Percentiles rank a stretch among this genome's conserved stretches.
These are phyloP conservation scores for Nothoprocta perdicaria DNA, from an alignment of 2,113 vertebrate species.

Conservation along the genomic window DNA sequence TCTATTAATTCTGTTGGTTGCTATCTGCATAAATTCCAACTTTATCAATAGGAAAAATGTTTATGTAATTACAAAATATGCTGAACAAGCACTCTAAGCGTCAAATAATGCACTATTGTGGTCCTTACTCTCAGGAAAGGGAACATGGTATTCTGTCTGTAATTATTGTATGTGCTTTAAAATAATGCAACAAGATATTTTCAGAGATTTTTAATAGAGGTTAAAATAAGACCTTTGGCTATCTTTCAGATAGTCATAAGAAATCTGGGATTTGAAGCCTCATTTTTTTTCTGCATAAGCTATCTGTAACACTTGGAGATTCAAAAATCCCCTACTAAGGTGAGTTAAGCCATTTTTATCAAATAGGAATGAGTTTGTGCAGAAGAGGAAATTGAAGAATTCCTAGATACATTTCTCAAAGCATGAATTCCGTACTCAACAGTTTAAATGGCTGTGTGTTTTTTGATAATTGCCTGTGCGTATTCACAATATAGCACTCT, in stretches of 20 bases:
- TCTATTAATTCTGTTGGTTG: background rate
- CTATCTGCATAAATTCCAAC: background rate
- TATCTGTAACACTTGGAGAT: background rate
- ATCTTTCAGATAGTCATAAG: background rate
- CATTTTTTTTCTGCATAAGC: background rate
- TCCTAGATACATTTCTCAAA: background rate
- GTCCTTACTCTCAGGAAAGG: background rate
- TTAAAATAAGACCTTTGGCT: background rate
- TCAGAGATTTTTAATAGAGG: background rate
- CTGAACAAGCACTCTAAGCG: background rate
- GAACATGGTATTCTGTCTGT: background rate
- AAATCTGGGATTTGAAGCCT: background rate
- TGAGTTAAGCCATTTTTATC: conserved; percentile 23
- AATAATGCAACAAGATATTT: background rate
- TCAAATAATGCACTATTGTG: background rate
- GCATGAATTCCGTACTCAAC: background rate
- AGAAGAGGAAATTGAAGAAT: background rate
- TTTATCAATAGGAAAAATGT: background rate
- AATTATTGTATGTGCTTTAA: background rate
- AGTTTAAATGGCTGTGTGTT: background rate
- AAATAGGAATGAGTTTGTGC: background rate
- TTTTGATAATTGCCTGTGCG: background rate
- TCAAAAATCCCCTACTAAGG: background rate
- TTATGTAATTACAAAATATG: background rate
- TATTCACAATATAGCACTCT: background rate